Evolutionary conservation across 1,140 invertebrate species (phyloP).

Genomic region (Macrocentrus cingulum): DNA sequence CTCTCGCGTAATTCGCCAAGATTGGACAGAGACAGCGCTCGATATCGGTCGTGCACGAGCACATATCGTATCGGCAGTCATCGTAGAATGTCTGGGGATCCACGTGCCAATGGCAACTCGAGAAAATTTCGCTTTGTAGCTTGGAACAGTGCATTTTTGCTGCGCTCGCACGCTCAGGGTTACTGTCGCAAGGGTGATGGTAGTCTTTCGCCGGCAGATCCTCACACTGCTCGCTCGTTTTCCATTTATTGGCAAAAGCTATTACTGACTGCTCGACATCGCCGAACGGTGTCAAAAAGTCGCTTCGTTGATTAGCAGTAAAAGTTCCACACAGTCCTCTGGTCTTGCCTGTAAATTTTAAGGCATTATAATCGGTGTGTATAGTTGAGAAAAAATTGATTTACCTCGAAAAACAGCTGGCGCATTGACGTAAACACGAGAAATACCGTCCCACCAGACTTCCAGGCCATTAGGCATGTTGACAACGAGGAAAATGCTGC

Average conservation of each 20-base stretch:
- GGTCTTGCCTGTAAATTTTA: slow-evolving; percentile 33
- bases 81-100: slow-evolving; percentile 77
- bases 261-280: slow-evolving; percentile 75
- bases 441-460: slow-evolving; percentile 83
- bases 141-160: slow-evolving; percentile 73
- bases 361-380: not conserved
- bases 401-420: slow-evolving; percentile 71
- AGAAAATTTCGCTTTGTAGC: slow-evolving; percentile 70
- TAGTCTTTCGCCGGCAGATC: slow-evolving; percentile 61
- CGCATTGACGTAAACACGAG: slow-evolving; percentile 78
- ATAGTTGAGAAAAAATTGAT: slow-evolving; percentile 25
- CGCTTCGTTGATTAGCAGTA: slow-evolving; percentile 82
- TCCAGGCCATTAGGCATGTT: slow-evolving; percentile 74
- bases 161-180: slow-evolving; percentile 67
- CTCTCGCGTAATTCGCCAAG: slow-evolving; percentile 75
- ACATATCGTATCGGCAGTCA: slow-evolving; percentile 85
- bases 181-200: slow-evolving; percentile 70
- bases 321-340: slow-evolving; percentile 88
- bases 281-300: slow-evolving; percentile 83
- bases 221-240: slow-evolving; percentile 71
- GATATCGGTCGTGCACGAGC: slow-evolving; percentile 70
- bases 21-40: slow-evolving; percentile 78
- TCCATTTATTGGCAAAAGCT: slow-evolving; percentile 88
- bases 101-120: slow-evolving; percentile 76
- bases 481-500: slow-evolving; percentile 74